phyloP scores from a whole-genome alignment of 2,113 vertebrate genomes.

The Xiphophorus maculatus region DNA sequence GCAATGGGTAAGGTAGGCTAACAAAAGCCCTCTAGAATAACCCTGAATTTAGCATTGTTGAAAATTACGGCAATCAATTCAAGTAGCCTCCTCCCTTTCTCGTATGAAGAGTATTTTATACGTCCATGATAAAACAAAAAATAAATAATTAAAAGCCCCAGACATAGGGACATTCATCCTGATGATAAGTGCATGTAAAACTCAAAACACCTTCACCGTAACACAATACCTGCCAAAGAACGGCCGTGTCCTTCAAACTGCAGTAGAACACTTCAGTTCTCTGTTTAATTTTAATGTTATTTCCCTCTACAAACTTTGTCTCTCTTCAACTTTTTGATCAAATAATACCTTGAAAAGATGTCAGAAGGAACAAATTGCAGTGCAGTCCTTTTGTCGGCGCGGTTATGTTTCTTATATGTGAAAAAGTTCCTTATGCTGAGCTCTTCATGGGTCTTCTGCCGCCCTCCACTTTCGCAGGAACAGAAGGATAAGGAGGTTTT shows the following conservation, averaged over 20 bases:
- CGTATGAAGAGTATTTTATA: no score
- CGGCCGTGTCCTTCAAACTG: no score
- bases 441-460: constrained; percentile 15
- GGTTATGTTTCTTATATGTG: not conserved
- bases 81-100: no score
- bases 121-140: no score
- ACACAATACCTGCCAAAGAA: not conserved
- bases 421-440: constrained; percentile 10
- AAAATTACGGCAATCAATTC: no score
- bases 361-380: constrained; percentile 19
- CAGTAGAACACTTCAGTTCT: not conserved
- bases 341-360: constrained; percentile 28
- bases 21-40: no score
- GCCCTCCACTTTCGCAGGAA: constrained; percentile 21
- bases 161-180: not conserved
- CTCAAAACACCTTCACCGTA: not conserved
- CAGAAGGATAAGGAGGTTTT: constrained; percentile 4
- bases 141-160: not conserved
- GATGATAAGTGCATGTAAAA: not conserved
- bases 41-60: no score
- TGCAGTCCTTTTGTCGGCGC: constrained; percentile 23
- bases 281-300: not conserved
- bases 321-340: constrained; percentile 8
- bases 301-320: constrained; percentile 8
- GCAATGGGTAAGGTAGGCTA: no score